These are phyloP conservation scores for Rhagonycha fulva DNA, from an alignment of 2,888 invertebrate species.

Conservation along the genomic window DNA sequence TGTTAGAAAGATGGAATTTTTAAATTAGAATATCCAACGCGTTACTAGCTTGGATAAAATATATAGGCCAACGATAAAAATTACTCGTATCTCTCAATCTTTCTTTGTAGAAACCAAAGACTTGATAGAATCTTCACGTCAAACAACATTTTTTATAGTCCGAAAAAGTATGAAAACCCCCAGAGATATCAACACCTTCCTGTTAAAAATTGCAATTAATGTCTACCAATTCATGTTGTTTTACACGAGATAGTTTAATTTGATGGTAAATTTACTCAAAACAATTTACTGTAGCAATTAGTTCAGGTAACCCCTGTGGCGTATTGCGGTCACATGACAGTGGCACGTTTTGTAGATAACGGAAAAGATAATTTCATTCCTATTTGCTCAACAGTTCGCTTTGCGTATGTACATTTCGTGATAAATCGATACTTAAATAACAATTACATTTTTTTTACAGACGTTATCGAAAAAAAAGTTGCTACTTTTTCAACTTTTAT, in stretches of 20 bases:
- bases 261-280: slow-evolving; percentile 7
- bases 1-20: no score
- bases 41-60: no score
- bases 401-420: neutral
- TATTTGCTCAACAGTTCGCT: slow-evolving; percentile 4
- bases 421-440: neutral
- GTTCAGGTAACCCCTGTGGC: slow-evolving; percentile 10
- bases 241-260: neutral
- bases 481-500: neutral
- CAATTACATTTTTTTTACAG: neutral
- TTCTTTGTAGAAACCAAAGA: no score
- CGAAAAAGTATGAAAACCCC: no score
- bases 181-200: neutral
- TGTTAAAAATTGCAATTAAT: neutral
- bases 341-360: slow-evolving; percentile 5
- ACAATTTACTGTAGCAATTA: slow-evolving; percentile 11
- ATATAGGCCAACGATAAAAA: no score
- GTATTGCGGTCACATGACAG: slow-evolving; percentile 11
- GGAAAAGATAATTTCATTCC: slow-evolving; percentile 9
- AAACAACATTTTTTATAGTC: no score
- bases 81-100: no score
- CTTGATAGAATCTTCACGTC: no score
- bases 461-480: neutral
- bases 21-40: no score
- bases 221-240: neutral